Conservation (phyloP, 2,888 invertebrate species). For the Scaptomyza parva region DNA sequence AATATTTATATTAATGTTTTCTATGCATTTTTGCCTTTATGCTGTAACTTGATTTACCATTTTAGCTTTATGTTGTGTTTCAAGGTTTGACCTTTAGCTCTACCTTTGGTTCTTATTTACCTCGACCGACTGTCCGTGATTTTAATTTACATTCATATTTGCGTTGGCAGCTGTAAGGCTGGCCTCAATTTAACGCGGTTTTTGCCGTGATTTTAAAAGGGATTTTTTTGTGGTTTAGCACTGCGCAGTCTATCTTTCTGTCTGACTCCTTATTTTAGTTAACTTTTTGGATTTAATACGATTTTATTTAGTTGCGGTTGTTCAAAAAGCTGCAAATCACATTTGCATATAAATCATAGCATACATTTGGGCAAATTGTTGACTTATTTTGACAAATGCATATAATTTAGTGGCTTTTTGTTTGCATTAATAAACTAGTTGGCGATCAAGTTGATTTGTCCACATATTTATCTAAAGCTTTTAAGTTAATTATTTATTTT, state of each 20-base stretch:
- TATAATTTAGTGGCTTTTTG: too few relatives aligned
- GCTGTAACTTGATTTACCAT: background rate
- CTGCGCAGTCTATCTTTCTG: constrained; percentile 17
- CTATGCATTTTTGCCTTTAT: background rate
- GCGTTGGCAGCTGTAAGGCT: constrained; percentile 23
- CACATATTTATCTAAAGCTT: background rate
- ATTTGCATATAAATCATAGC: constrained; percentile 6
- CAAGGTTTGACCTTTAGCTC: constrained; percentile 2
- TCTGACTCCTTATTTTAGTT: constrained; percentile 1
- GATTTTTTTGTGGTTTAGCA: constrained; percentile 18
- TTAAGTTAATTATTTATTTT: too few relatives aligned
- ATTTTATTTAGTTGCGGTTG: background rate
- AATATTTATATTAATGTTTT: background rate
- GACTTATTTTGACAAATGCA: too few relatives aligned
- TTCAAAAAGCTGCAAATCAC: background rate
- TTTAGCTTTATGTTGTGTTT: background rate
- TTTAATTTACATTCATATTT: constrained; percentile 44
- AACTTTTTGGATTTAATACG: background rate
- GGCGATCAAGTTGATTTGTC: too few relatives aligned
- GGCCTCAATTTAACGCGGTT: constrained; percentile 2
- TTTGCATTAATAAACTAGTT: background rate
- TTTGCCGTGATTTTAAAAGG: background rate
- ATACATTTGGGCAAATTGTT: constrained; percentile 20
- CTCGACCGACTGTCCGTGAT: constrained; percentile 21
- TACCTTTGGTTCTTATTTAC: constrained; percentile 19